Evolutionary conservation across 2,113 vertebrate species (phyloP).

Genomic region (Gymnogyps californianus): DNA sequence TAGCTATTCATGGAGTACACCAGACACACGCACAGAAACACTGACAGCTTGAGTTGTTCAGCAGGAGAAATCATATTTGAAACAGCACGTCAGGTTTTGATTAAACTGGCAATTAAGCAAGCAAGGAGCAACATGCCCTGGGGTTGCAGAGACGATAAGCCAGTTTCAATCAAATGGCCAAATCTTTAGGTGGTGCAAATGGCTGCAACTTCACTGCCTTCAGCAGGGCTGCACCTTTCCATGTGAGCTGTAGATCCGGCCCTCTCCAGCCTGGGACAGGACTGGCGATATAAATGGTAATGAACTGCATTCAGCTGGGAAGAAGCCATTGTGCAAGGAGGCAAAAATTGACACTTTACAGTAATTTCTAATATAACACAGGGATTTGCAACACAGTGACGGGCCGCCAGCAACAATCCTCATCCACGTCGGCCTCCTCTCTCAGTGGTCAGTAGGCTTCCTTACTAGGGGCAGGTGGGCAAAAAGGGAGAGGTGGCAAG

Average conservation of each 20-base stretch:
- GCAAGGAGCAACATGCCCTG: neutral
- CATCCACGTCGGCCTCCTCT: accelerated
- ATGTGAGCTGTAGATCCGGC: accelerated
- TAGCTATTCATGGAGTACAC: neutral
- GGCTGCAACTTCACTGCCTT: neutral
- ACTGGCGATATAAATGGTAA: neutral
- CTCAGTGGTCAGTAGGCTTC: neutral
- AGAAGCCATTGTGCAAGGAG: neutral
- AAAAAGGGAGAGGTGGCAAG: neutral
- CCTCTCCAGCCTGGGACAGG: neutral
- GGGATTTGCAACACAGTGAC: neutral
- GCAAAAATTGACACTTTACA: neutral
- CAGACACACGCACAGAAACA: neutral
- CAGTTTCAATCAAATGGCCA: neutral
- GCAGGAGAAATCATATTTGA: neutral
- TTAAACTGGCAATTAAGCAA: constrained; percentile 26
- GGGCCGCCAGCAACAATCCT: neutral
- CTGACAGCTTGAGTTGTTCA: constrained; percentile 2
- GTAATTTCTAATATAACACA: neutral
- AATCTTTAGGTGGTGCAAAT: neutral
- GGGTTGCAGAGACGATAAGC: neutral
- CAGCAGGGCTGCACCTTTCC: neutral
- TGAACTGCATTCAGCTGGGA: neutral
- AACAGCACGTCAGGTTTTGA: neutral
- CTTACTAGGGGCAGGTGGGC: neutral